Base-by-base conservation (phyloP, 2,888 invertebrate species). In the Sinodicranocentrus sp. region DNA sequence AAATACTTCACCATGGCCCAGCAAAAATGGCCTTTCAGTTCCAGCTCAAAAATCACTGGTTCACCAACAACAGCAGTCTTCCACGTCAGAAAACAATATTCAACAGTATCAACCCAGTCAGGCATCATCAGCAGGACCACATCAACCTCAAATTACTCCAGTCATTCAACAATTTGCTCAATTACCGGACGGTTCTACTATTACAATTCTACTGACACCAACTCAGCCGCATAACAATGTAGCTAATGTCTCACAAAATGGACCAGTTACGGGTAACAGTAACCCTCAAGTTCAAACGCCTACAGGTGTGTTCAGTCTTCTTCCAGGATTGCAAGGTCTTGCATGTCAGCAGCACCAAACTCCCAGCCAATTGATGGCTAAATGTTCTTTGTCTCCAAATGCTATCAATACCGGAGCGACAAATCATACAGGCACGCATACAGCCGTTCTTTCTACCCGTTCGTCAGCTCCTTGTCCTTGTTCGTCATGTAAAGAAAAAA, bases 91-190 rank as follows among this genome's bases (percentile, higher is more conserved):
- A 48, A 13, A 13, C 48, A 39, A 39, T 13, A 39, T 8, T 13
- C 39, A 39, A 39, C 39, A 39, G 39, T 13, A 39, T 6, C 39
- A 39, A 39, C 59, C 23, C 23, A 19, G 6, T 10, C 3, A 10
- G 23, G 28, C 26, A 2, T 63, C 15, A n/a, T n/a, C 26, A 8
- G 8, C 17, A 59, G 21, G 2, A 2, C 10, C 33, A 33, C 48
- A 48, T 10, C 48, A 48, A 17, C 15, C 15, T 17, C 48, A 48
- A 48, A 17, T 3, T n/a, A 48, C 25, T 10, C 26, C 57, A 10
- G 39, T 70, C 21, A 70, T 84, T 28, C 84, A 79, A 25, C 84
- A 84, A 26, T 21, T 71, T 54, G 76, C 77, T 25, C 84, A 80
- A 67, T 72, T 65, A 0, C 63, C 80, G 0, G 80, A 80, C 52